Conservation (phyloP, 2,113 vertebrate species). For the Bucco capensis region DNA sequence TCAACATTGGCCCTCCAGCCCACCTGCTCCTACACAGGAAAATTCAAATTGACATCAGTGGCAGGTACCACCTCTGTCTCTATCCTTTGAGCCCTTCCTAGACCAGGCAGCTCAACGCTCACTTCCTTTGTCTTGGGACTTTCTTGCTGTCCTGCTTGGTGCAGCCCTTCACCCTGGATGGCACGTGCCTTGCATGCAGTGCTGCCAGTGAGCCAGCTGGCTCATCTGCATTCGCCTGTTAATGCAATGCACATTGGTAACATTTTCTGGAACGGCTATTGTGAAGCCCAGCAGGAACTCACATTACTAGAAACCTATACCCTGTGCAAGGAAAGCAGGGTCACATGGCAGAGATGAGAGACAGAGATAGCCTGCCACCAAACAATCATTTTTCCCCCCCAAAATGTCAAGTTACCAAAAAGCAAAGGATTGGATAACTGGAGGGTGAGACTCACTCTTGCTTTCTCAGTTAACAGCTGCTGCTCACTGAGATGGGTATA, state of each 20-base stretch:
- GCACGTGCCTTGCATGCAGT: not conserved
- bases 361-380: not conserved
- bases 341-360: slow-evolving; percentile 35
- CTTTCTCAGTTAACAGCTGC: not conserved
- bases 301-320: slow-evolving; percentile 45
- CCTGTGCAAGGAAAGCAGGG: not conserved
- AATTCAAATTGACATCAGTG: not conserved
- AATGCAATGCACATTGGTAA: slow-evolving; percentile 19
- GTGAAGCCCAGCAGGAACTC: slow-evolving; percentile 25
- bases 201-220: fast-evolving
- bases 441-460: not conserved
- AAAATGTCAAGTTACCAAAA: not conserved
- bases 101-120: not conserved
- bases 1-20: not conserved
- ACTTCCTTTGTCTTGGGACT: not conserved
- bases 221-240: not conserved
- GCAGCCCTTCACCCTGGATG: fast-evolving
- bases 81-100: not conserved
- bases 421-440: not conserved
- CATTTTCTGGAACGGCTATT: not conserved
- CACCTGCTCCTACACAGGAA: not conserved
- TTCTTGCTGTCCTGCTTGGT: not conserved
- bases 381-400: not conserved
- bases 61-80: not conserved
- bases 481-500: not conserved